phyloP scores from a whole-genome alignment of 92 coral and sea anemone species.

The Parazoanthus atlanticus region DNA sequence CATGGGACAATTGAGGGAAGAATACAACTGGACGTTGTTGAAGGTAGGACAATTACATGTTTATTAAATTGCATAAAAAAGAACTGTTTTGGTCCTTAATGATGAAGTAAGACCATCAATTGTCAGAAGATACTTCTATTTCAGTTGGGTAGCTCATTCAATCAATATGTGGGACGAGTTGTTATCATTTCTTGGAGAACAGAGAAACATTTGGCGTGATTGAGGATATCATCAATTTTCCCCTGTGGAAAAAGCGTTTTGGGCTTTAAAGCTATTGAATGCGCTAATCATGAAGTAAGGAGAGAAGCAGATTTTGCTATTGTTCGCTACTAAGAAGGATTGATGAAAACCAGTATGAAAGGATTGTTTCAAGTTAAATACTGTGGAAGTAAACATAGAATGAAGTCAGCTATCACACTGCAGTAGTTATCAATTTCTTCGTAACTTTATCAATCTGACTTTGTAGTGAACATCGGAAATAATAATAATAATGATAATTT shows the following conservation, averaged over 20 bases:
- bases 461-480: too few relatives aligned
- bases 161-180: too few relatives aligned
- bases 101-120: too few relatives aligned
- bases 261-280: neutral
- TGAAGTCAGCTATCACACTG: neutral
- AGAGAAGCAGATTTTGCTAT: neutral
- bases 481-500: too few relatives aligned
- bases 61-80: too few relatives aligned
- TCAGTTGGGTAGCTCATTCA: too few relatives aligned
- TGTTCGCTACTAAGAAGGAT: neutral
- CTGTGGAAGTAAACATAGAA: neutral
- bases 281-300: neutral
- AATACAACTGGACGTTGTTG: too few relatives aligned
- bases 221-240: neutral
- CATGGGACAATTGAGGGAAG: too few relatives aligned
- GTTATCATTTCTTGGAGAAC: neutral
- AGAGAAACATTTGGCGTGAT: neutral
- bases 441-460: neutral
- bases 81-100: too few relatives aligned
- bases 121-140: too few relatives aligned
- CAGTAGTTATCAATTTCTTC: neutral
- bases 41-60: too few relatives aligned
- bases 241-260: neutral
- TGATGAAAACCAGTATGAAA: neutral
- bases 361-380: neutral